A percentile compares a stretch with the other conserved stretches of the same genome.
phyloP scores from a whole-genome alignment of 2,797 vertebrate genomes.

The Morelia viridis region DNA sequence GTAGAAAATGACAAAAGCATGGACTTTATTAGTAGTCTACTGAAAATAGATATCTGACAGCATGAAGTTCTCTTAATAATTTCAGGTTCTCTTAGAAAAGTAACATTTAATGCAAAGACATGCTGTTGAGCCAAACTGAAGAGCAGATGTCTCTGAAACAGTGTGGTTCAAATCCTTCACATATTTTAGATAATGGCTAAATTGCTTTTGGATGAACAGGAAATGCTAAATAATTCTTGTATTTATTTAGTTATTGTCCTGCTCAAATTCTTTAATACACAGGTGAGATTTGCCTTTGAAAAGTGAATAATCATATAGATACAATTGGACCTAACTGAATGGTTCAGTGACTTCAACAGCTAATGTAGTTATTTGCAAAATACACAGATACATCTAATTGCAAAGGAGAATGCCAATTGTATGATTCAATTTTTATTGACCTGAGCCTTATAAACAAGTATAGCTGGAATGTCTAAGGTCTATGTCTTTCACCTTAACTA shows the following conservation, averaged over 20 bases:
- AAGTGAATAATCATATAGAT: neutral
- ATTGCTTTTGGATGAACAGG: slow-evolving; percentile 43
- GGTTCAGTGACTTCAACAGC: neutral
- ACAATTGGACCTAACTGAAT: too few relatives aligned
- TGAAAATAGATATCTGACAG: neutral
- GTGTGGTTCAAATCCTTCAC: slow-evolving; percentile 45
- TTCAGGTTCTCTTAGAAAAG: slow-evolving; percentile 12
- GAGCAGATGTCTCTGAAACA: slow-evolving; percentile 50
- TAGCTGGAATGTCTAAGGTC: neutral
- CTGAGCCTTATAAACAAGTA: neutral
- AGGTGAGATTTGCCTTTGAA: neutral
- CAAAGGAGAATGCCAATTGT: neutral
- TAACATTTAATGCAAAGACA: neutral
- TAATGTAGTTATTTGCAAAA: neutral
- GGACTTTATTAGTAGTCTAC: neutral
- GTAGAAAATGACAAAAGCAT: neutral
- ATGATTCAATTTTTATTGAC: neutral
- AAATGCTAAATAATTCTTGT: slow-evolving; percentile 35
- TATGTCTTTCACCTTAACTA: neutral
- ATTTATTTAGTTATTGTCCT: neutral
- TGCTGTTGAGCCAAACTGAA: slow-evolving; percentile 39
- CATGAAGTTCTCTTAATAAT: neutral
- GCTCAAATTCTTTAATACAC: slow-evolving; percentile 16
- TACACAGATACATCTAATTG: neutral
- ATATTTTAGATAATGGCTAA: slow-evolving; percentile 47